Percentiles rank a stretch among this genome's conserved stretches.
Conservation (phyloP, 2,888 invertebrate genomes). For the Lymantria monacha region DNA sequence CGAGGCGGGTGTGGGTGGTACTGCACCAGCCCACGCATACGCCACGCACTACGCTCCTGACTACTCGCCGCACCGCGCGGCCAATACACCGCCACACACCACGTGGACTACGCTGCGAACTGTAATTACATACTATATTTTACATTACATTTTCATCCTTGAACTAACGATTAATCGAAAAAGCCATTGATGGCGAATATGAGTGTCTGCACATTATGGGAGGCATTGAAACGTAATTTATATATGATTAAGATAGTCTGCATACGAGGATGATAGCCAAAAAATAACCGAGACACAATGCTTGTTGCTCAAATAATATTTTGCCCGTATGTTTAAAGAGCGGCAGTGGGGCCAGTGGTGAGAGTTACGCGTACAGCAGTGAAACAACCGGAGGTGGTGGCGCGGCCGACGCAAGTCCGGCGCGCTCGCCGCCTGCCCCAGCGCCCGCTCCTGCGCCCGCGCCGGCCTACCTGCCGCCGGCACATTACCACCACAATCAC, state of each 20-base stretch:
- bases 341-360: constrained; percentile 50
- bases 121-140: constrained; percentile 24
- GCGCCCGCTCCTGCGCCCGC: constrained; percentile 74
- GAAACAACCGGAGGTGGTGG: constrained; percentile 38
- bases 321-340: constrained; percentile 40
- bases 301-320: too few species aligned
- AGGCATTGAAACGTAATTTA: too few species aligned
- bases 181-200: too few species aligned
- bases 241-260: too few species aligned
- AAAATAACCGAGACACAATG: too few species aligned
- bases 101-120: constrained; percentile 72
- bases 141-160: too few species aligned
- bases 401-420: constrained; percentile 84
- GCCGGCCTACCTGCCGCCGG: constrained; percentile 68
- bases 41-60: constrained; percentile 80
- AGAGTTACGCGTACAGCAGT: constrained; percentile 69
- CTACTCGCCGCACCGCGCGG: constrained; percentile 74
- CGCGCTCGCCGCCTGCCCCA: constrained; percentile 87
- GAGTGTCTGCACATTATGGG: too few species aligned
- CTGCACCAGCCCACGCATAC: constrained; percentile 80
- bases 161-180: too few species aligned
- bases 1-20: constrained; percentile 50
- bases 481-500: constrained; percentile 69
- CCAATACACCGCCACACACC: constrained; percentile 74
- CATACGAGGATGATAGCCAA: too few species aligned